These are phyloP conservation scores for Ceratotherium simum DNA, from an alignment of 2,113 vertebrate genomes.

Conservation along the genomic window DNA sequence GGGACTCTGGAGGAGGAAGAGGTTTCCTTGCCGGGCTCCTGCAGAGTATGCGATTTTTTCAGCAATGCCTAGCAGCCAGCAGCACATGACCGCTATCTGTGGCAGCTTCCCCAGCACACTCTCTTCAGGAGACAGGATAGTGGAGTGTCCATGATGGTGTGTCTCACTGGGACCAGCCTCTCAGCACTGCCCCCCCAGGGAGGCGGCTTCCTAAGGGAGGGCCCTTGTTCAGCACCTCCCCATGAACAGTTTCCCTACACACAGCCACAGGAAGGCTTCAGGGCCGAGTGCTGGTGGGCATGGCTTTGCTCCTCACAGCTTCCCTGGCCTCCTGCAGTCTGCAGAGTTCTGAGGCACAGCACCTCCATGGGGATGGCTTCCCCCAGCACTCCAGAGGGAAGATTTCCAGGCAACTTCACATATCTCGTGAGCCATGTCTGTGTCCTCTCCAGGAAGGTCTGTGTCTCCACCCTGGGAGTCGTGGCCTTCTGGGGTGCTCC, in stretches of 20 bases:
- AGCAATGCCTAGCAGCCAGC: not conserved
- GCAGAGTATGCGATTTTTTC: not conserved
- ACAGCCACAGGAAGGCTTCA: not conserved
- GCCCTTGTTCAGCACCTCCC: not conserved
- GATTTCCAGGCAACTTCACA: not conserved
- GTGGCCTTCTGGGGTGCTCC: not conserved
- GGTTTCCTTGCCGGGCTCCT: not conserved
- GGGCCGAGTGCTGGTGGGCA: accelerated
- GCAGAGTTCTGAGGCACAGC: not conserved
- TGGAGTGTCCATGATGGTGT: accelerated
- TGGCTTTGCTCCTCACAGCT: not conserved
- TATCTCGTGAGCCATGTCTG: too few species aligned
- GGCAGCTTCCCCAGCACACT: not conserved
- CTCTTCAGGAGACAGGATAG: not conserved
- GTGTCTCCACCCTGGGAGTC: not conserved
- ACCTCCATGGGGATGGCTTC: not conserved
- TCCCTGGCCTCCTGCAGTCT: not conserved
- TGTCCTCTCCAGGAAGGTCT: not conserved
- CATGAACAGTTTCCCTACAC: not conserved
- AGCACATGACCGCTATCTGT: not conserved
- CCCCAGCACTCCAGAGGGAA: not conserved
- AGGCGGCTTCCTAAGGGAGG: not conserved
- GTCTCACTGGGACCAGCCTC: not conserved
- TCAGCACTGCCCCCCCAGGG: not conserved
- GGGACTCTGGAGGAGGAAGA: not conserved